Base-by-base conservation (phyloP, 2,113 vertebrate genomes). In the Myotis davidii region DNA sequence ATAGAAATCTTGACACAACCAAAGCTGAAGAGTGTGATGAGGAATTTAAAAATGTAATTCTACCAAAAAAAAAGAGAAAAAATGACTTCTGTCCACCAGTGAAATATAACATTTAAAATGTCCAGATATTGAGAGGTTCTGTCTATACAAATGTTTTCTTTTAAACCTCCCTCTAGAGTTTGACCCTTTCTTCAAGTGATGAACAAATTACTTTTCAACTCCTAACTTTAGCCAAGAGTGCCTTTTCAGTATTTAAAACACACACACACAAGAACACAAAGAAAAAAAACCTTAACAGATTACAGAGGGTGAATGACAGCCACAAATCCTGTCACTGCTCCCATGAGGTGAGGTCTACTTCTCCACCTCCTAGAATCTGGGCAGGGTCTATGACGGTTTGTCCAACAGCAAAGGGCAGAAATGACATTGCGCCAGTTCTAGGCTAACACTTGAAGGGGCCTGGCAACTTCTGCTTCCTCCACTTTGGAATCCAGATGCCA, bases 21-120 rank as follows among this genome's bases (percentile, higher is more conserved):
- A 64, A 34, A 76, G 61, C 12, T 34, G 7, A 20, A 83, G 20
- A 73, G 37, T 52, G 89, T 72, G 45, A 88, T 17, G 34, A 86
- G 2, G 13, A 78, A 88, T 34, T 82, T 39, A 39, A 9, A n/a
- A 74, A 37, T 45, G 85, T 54, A 81, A 65, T 42, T 83, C 73
- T 73, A 87, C 17, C 9, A 42, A 29, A 42, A 16, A 23, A 56
- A 42, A 42, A 42, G 5, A 52, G 7, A 37, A 73, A 72, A 67
- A 74, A 61, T 10, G 21, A 86, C 21, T 86, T 90, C 42, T 65
- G 50, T 32, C 9, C 2, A 89, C 23, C 25, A 59, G 29, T 48
- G 50, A 95, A 90, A 69, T 59, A 13, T 13, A 86, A 29, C 48
- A 84, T 86, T 70, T 92, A 61, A 92, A 73, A 86, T 52, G 39